Evolutionary conservation across 2,113 vertebrate species (phyloP).

Genomic region (Sceloporus tristichus): DNA sequence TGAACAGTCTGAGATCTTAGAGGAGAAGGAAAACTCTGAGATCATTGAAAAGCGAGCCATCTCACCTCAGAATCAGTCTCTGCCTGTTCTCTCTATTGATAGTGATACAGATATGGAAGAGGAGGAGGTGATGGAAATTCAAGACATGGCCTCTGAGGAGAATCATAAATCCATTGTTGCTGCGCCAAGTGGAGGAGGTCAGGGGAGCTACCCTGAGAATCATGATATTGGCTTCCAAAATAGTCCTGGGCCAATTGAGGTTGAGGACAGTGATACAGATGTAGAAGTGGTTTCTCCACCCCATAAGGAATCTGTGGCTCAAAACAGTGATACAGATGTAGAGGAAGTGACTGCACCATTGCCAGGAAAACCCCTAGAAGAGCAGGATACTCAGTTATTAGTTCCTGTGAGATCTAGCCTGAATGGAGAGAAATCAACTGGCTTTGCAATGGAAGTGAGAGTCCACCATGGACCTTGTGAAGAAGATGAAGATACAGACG

Average conservation of each 20-base stretch:
- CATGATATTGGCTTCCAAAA: neutral
- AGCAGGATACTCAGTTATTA: neutral
- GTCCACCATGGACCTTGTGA: neutral
- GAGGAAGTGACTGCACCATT: neutral
- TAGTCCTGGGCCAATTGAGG: neutral
- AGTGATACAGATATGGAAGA: slow-evolving; percentile 41
- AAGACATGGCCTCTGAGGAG: slow-evolving; percentile 12
- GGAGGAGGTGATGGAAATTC: slow-evolving; percentile 16
- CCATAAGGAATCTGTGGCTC: neutral
- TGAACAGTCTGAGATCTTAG: neutral
- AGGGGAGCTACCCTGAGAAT: neutral
- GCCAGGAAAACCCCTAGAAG: neutral
- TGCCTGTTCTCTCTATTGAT: neutral
- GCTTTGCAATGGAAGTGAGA: neutral
- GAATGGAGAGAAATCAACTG: neutral
- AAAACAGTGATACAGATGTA: neutral
- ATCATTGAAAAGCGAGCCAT: neutral
- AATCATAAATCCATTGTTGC: neutral
- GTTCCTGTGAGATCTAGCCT: neutral
- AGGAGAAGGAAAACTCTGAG: neutral
- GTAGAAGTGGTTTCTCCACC: neutral
- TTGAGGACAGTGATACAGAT: slow-evolving; percentile 10
- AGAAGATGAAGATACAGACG: neutral
- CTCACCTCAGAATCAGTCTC: neutral
- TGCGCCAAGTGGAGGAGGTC: neutral